Base-by-base conservation (phyloP, 2,888 invertebrate genomes). In the Polia nebulosa region DNA sequence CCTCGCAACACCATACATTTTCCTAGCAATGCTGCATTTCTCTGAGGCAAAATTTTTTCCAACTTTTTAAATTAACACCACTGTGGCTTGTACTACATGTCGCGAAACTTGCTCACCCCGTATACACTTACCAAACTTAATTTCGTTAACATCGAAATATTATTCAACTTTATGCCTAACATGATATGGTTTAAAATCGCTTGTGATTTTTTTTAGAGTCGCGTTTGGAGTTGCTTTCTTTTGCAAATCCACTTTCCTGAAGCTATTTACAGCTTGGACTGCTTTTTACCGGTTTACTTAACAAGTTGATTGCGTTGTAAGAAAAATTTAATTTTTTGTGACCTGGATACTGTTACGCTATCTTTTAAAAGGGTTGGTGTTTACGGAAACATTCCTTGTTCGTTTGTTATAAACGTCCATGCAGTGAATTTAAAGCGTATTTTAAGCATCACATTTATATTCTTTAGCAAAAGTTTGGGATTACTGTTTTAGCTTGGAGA, bases 21-120 rank as follows among this genome's bases (percentile, higher is more conserved):
- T 80, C 60, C 75, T 63, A 61, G 69, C 60, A 75, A 60, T 76
- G 71, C 61, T 52, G 59, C 60, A 76, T 76, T 78, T 71, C 34
- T 78, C 68, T 6, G 51, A 57, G 67, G 62, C 76, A 41, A 72
- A 72, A 78, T 77, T 82, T 76, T 71, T 83, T 81, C 25, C 51
- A 74, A 74, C 74, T 85, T 81, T 85, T 82, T 76, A 88, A 85
- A 88, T 84, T 80, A 83, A 85, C 85, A 82, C 78, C 63, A 77
- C 80, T 76, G 80, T 49, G 72, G 68, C 61, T 32, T 56, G 60
- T 73, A 80, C 71, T 80, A 82, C 82, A 84, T 63, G 79, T 82
- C 74, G 68, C 66, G 62, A 72, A 84, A 83, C 79, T 80, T 80
- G 51, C 53, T 81, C 58, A 61, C 1, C 27, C 58, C 44, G 47